Evolutionary conservation across 2,797 vertebrate species (phyloP), one percentile per base, ranked within the genome.

Genomic region (Paguma larvata): DNA sequence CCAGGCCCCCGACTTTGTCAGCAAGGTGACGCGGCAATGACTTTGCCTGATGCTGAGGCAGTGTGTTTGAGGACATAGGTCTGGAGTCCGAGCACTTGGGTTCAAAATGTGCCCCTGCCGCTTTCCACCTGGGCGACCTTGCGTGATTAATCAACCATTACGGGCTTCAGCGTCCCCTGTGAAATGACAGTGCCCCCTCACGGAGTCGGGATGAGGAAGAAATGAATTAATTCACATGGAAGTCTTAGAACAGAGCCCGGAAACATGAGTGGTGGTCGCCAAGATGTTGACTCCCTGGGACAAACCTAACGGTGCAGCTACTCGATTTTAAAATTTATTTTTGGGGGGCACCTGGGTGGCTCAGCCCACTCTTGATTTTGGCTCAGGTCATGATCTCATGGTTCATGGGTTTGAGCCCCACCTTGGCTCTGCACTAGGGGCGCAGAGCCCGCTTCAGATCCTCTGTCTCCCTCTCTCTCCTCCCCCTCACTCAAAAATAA

Each of bases 241-340:
- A 32, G 32, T 73, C 68, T 87, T 21, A 46, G 67, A 83, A 75
- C 15, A 34, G 68, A 78, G 62, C 30, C 41, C 12, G 1, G 53
- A 48, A 56, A 48, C 1, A 4, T 10, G 16, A 38, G 18, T 30
- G 14, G 27, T 32, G n/a, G 25, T 15, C 32, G 16, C 63, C 63
- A 51, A 12, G 27, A n/a, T 1, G 11, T 59, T 6, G 3, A 41
- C 19, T 44, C 23, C 15, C 0, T 0, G 9, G 16, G 70, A 18
- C 41, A 82, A 53, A 56, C 7, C 25, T 82, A 51, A 56, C 30
- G 9, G 2, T 0, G 1, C 4, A 27, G 27, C 25, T 21, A 23
- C 23, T 7, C 14, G 48, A 25, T 56, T 63, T 53, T 70, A 68
- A 44, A 88, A 44, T 67, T 3, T 30, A 30, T 19, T 82, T 85